Conservation (phyloP, 2,888 invertebrate genomes). For the Drosophila neotestacea region DNA sequence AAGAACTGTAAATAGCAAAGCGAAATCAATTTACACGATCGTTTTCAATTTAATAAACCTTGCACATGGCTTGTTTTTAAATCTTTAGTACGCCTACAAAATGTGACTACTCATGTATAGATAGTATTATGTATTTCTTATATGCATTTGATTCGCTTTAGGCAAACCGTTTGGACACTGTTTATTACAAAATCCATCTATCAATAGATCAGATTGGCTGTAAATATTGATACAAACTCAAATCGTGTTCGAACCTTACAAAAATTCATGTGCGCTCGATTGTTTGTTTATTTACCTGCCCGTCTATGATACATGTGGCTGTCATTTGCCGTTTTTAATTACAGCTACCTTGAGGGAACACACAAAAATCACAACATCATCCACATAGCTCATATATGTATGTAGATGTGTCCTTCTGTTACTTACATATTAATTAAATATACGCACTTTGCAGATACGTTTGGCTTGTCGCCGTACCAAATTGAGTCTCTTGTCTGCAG, state of each 20-base stretch:
- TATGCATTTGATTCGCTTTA: conserved; percentile 1
- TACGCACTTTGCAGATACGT: conserved; percentile 58
- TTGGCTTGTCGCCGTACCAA: conserved; percentile 32
- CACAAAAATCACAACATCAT: conserved; percentile 11
- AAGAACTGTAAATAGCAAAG: conserved; percentile 6
- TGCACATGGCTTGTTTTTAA: conserved; percentile 36
- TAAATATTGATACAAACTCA: conserved; percentile 36
- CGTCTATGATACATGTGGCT: conserved; percentile 62
- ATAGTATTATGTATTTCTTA: neutral
- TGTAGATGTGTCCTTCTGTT: conserved; percentile 5
- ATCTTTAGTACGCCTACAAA: conserved; percentile 2
- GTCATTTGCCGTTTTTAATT: conserved; percentile 78
- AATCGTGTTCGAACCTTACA: conserved; percentile 19
- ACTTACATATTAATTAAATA: conserved; percentile 40
- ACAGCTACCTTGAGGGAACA: conserved; percentile 48
- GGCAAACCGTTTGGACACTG: conserved; percentile 28
- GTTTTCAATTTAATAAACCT: conserved; percentile 14
- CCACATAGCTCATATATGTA: conserved; percentile 6
- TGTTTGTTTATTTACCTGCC: conserved; percentile 65
- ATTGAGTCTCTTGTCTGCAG: conserved; percentile 17
- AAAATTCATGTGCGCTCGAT: conserved; percentile 24
- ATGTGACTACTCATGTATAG: conserved; percentile 6
- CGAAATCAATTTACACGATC: neutral
- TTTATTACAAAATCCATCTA: conserved; percentile 60
- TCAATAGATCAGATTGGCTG: conserved; percentile 44